Evolutionary conservation across 2,113 vertebrate genomes (phyloP), one percentile per base, ranked within the genome.

Genomic region (Pogona vitticeps): DNA sequence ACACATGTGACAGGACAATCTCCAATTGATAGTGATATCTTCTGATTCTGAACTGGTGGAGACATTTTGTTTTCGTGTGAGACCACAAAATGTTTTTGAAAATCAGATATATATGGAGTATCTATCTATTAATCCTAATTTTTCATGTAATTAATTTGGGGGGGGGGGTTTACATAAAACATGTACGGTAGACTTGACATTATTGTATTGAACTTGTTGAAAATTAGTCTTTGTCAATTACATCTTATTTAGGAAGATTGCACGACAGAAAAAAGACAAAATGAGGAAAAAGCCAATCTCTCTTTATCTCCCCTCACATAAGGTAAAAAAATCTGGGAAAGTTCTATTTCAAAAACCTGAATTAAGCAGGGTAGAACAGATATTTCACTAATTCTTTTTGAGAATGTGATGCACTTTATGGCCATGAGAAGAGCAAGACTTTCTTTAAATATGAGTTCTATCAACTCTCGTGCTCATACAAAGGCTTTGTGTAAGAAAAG

Each of bases 181-280:
- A 67, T 36, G 21, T 52, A 67, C 77, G 56, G 68, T 77, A 77
- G 40, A 42, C 20, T 77, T 77, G 59, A 77, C 73, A 67, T 85
- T 65, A 67, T 21, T 76, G 14, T 85, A 56, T 68, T 76, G 73
- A 31, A 68, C 40, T 77, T 67, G 23, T 77, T 61, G 77, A 36
- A 61, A 68, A 85, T 76, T 67, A 82, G 67, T 63, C 40, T 40
- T 52, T 42, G 52, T 63, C 63, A 82, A 21, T 82, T 52, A 68
- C 63, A 46, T n/a, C 61, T 68, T 28, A 68, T 20, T 18, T 85
- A 77, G 61, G 21, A 2, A 77, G 42, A 85, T 85, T 85, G 73
- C 83, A 85, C 67, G 73, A 77, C 61, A 85, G 72, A 77, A 77
- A 21, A 46, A 67, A 59, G 71, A 68, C 20, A 15, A n/a, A 38